These are phyloP conservation scores for Leptinotarsa rubiginosa DNA, from an alignment of 2,888 invertebrate genomes.

Conservation along the genomic window DNA sequence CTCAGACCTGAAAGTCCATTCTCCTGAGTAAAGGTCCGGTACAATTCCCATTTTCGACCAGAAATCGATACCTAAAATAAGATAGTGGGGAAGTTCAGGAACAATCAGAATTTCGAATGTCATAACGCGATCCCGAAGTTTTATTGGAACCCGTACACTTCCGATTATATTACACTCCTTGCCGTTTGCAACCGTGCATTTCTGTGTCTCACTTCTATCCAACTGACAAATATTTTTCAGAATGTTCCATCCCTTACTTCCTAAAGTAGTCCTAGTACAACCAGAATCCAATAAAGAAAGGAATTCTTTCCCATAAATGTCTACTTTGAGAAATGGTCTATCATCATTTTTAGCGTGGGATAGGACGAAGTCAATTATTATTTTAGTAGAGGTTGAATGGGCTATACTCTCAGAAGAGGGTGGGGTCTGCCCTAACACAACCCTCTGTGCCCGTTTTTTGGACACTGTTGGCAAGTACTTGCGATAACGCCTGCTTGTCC, in stretches of 20 bases:
- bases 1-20: conserved; percentile 29
- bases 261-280: background rate
- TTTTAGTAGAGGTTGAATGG: background rate
- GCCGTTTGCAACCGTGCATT: background rate
- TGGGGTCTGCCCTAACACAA: conserved; percentile 13
- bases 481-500: background rate
- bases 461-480: conserved; percentile 14
- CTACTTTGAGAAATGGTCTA: conserved; percentile 12
- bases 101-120: conserved; percentile 30
- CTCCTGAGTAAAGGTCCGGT: conserved; percentile 26
- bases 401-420: background rate
- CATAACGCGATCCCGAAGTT: conserved; percentile 16
- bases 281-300: conserved; percentile 16
- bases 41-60: conserved; percentile 33
- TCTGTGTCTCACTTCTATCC: background rate
- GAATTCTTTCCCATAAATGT: background rate
- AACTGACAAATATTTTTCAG: background rate
- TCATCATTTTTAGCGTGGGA: conserved; percentile 14
- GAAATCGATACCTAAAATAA: conserved; percentile 35
- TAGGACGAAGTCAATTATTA: background rate
- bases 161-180: conserved; percentile 16
- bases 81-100: conserved; percentile 23
- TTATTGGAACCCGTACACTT: conserved; percentile 17
- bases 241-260: background rate
- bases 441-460: conserved; percentile 25